Evolutionary conservation across 2,888 invertebrate species (phyloP), one percentile per base, ranked within the genome.

Genomic region (Palloptera scutellata): DNA sequence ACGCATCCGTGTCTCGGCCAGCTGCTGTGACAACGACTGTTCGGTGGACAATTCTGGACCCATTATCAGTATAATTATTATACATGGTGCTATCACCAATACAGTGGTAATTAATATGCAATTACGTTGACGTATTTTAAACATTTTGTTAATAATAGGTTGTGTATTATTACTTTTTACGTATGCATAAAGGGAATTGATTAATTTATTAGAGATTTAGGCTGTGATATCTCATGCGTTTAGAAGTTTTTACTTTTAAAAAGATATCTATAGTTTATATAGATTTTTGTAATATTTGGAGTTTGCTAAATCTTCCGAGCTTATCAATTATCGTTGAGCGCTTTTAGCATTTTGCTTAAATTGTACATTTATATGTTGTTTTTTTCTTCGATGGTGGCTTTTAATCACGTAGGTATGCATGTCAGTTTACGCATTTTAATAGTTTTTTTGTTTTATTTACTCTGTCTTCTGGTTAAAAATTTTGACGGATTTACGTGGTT

Each of bases 1-100:
- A 70, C 92, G 91, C 68, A 91, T 90, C 78, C 93, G 91, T 76
- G 94, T 87, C 76, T 93, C 92, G 5, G 92, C 92, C 73, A 94
- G 86, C 59, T 90, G 87, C 80, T 90, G 89, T 70, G 91, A 89
- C 78, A 92, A 84, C 72, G 88, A 85, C 73, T 90, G 89, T 80
- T 91, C 91, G 70, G 89, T 88, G 72, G 87, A 88, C 77, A 90
- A 81, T 83, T 90, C 91, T 87, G 87, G 79, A 86, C 81, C 81
- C 80, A 81, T 78, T 60, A 81, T 71, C 77, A 81, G 76, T 64
- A 81, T 64, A 70, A 81, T 76, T 68, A 88, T 83, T 76, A 87
- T 86, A 81, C 88, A 88, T 54, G 89, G 89, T 73, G 88, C 84
- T 80, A 89, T 85, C 73, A 89, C 84, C 69, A 88, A 83, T 76